phyloP scores from a whole-genome alignment of 2,113 vertebrate genomes.

The Lamprotornis superbus region DNA sequence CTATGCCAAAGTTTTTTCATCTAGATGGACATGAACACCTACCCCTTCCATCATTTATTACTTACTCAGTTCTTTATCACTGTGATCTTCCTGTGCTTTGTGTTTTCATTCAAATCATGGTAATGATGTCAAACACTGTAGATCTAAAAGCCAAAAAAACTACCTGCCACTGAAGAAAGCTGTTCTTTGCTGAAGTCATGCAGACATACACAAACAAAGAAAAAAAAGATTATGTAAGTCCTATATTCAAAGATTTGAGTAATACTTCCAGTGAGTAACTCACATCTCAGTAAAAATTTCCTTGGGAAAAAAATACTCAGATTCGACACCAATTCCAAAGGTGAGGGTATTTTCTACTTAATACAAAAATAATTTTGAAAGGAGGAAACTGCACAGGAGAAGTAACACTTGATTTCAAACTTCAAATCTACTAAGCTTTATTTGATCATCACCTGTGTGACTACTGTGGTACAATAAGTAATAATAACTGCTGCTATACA shows the following conservation, averaged over 20 bases:
- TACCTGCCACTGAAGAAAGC: neutral
- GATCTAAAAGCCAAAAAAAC: neutral
- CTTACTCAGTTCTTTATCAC: neutral
- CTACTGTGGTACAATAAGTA: neutral
- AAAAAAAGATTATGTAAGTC: neutral
- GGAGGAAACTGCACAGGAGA: neutral
- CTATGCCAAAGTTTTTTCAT: neutral
- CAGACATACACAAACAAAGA: neutral
- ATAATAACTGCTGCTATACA: conserved; percentile 21
- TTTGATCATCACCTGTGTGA: neutral
- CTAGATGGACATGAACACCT: neutral
- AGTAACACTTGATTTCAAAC: neutral
- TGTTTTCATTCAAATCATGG: neutral
- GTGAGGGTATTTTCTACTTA: neutral
- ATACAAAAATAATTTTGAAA: neutral
- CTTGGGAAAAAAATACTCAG: neutral
- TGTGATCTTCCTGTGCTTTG: neutral
- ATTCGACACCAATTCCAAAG: neutral
- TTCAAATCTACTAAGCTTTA: neutral
- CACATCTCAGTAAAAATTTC: neutral
- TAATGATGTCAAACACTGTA: neutral
- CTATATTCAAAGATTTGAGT: neutral
- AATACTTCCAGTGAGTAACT: neutral
- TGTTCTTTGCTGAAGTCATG: neutral
- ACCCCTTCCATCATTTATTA: neutral